Conservation (phyloP, 2,888 invertebrate species). For the Ophioninae sp. region DNA sequence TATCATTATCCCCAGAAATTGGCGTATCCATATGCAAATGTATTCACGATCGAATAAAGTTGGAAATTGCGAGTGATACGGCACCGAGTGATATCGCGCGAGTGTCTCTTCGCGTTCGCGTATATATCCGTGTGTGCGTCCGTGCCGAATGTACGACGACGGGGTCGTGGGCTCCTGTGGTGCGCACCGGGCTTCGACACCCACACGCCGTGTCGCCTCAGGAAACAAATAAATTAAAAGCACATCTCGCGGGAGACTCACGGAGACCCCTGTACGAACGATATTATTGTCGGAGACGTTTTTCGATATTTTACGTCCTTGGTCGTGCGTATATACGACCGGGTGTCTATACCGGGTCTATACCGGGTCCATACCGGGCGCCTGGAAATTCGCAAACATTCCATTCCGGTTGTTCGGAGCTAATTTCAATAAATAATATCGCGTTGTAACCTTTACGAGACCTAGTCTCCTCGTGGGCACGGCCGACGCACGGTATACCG, state of each 20-base stretch:
- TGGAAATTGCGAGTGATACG: slow-evolving; percentile 25
- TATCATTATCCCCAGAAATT: background rate
- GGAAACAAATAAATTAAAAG: slow-evolving; percentile 77
- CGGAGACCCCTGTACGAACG: slow-evolving; percentile 37
- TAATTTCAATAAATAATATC: too few relatives aligned
- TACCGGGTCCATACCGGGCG: too few relatives aligned
- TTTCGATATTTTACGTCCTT: slow-evolving; percentile 21
- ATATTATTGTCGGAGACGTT: slow-evolving; percentile 57
- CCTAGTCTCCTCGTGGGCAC: too few relatives aligned
- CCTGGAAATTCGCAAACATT: background rate
- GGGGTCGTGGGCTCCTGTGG: slow-evolving; percentile 68
- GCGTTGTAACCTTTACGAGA: too few relatives aligned
- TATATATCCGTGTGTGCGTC: slow-evolving; percentile 1
- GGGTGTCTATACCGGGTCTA: too few relatives aligned
- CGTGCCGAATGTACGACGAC: slow-evolving; percentile 30
- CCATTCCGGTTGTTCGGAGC: too few relatives aligned
- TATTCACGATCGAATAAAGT: background rate
- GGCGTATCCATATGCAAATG: background rate
- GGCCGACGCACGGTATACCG: too few relatives aligned
- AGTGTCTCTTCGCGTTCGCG: background rate
- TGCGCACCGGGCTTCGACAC: slow-evolving; percentile 79
- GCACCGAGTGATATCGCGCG: background rate
- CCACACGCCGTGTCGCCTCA: slow-evolving; percentile 79
- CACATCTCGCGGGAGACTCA: slow-evolving; percentile 49
- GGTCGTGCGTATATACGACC: background rate